phyloP scores from a whole-genome alignment of 2,797 vertebrate genomes.

The Galaxias olidus region DNA sequence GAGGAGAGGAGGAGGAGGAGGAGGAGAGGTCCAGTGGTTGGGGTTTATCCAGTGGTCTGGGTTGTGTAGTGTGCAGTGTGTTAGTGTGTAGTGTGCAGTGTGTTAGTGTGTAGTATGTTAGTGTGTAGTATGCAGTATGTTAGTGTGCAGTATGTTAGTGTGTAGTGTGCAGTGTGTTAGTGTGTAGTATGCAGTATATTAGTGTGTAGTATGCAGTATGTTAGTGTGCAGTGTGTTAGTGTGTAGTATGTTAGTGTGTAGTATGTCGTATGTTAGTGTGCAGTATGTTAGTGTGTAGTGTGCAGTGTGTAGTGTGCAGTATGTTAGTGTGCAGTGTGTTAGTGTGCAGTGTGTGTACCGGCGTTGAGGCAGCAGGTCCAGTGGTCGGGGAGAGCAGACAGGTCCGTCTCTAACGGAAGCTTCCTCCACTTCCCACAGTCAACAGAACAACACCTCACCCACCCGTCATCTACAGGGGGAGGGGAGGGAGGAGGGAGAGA shows the following conservation, averaged over 20 bases:
- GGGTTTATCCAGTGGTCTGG: no score
- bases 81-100: not conserved
- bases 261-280: not conserved
- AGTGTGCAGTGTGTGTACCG: slow-evolving; percentile 51
- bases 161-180: not conserved
- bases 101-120: not conserved
- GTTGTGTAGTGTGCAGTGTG: not conserved
- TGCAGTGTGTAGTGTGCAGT: not conserved
- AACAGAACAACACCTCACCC: slow-evolving; percentile 68
- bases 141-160: not conserved
- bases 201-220: not conserved
- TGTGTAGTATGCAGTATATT: not conserved
- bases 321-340: not conserved
- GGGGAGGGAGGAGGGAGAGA: not conserved
- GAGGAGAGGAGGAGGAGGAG: not conserved
- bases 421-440: slow-evolving; percentile 72
- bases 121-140: not conserved
- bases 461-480: slow-evolving; percentile 53
- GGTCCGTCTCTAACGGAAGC: slow-evolving; percentile 55
- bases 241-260: not conserved
- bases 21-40: not conserved
- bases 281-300: not conserved
- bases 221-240: not conserved
- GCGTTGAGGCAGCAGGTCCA: slow-evolving; percentile 71
- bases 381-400: slow-evolving; percentile 60